Conservation (phyloP, 2,797 vertebrate species). For the Spondyliosoma cantharus region DNA sequence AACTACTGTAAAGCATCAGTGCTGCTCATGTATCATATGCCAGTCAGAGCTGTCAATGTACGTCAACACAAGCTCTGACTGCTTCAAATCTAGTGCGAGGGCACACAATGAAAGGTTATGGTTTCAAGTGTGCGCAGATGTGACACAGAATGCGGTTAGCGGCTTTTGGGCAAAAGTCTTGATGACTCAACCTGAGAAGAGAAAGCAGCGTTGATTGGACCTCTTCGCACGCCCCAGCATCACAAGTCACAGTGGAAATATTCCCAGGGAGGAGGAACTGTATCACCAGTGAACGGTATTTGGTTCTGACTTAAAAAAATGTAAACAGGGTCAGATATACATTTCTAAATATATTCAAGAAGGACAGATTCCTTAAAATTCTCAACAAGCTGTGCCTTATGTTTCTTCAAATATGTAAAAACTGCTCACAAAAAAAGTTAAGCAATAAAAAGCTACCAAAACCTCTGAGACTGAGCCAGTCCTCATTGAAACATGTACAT, state of each 20-base stretch:
- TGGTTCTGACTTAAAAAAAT: background rate
- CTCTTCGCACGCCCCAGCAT: constrained; percentile 33
- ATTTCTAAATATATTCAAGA: background rate
- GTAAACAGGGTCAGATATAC: background rate
- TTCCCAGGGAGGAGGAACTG: constrained; percentile 51
- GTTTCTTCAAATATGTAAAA: background rate
- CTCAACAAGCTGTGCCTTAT: background rate
- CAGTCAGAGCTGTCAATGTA: constrained; percentile 30
- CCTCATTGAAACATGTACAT: no score
- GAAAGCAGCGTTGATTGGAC: constrained; percentile 73
- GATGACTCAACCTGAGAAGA: constrained; percentile 81
- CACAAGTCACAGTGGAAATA: constrained; percentile 78
- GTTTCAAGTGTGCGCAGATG: constrained; percentile 70
- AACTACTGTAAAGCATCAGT: background rate
- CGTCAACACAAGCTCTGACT: constrained; percentile 30
- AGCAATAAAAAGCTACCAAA: background rate
- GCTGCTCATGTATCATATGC: constrained; percentile 12
- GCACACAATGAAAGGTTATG: constrained; percentile 77
- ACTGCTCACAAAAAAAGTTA: background rate
- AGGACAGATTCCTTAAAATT: background rate
- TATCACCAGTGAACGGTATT: constrained; percentile 3
- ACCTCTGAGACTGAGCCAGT: background rate
- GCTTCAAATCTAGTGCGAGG: constrained; percentile 32
- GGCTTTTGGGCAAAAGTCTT: constrained; percentile 72
- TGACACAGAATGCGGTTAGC: constrained; percentile 80